Evolutionary conservation across 1,140 invertebrate genomes (phyloP).

Genomic region (Halyomorpha halys): DNA sequence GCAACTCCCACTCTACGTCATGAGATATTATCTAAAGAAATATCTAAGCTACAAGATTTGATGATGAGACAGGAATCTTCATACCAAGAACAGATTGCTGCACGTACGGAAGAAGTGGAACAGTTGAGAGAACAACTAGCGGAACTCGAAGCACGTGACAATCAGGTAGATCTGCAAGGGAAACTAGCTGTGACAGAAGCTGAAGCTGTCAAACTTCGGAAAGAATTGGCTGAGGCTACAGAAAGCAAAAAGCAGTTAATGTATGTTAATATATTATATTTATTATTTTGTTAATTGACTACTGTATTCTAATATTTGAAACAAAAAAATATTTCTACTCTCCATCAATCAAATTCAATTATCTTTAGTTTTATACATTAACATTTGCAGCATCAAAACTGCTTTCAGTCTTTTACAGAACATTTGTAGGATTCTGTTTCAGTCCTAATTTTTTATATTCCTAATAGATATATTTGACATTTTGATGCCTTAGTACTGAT

Average conservation of each 20-base stretch:
- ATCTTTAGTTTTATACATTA: too few species aligned
- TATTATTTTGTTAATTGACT: too few species aligned
- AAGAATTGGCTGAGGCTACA: constrained; percentile 26
- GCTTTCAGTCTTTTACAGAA: too few species aligned
- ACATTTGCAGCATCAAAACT: too few species aligned
- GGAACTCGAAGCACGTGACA: constrained; percentile 20
- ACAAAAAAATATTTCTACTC: too few species aligned
- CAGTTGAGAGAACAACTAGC: constrained; percentile 20
- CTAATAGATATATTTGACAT: too few species aligned
- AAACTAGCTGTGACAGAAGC: constrained; percentile 20
- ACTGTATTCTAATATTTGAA: too few species aligned
- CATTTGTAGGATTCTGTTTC: too few species aligned
- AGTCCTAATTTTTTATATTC: too few species aligned
- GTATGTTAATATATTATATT: constrained; percentile 19
- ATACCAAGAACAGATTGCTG: constrained; percentile 22
- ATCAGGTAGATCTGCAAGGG: not conserved
- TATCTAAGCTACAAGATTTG: constrained; percentile 28
- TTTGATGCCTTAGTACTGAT: too few species aligned
- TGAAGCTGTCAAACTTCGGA: constrained; percentile 23
- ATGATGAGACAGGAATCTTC: constrained; percentile 27
- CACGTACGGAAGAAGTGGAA: constrained; percentile 18
- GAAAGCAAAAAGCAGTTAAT: constrained; percentile 28
- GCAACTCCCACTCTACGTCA: constrained; percentile 4
- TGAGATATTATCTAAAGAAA: constrained; percentile 23
- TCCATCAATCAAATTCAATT: too few species aligned